Evolutionary conservation across 2,888 invertebrate species (phyloP).

Genomic region (Dynastes maya): DNA sequence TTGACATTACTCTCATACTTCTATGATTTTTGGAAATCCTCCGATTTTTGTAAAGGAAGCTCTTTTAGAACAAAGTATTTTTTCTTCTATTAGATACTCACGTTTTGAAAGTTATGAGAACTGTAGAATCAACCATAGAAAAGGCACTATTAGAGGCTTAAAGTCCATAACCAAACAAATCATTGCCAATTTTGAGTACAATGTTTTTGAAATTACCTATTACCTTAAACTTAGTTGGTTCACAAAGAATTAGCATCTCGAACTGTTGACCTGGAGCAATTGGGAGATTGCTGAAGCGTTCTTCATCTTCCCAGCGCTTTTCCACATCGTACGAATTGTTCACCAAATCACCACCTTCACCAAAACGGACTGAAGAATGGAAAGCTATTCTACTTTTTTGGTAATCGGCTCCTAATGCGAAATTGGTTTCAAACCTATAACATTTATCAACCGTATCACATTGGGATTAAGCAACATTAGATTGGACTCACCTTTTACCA

Average conservation of each 20-base stretch:
- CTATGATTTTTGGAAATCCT: no score
- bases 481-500: conserved; percentile 36
- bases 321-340: conserved; percentile 38
- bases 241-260: conserved; percentile 40
- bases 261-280: conserved; percentile 26
- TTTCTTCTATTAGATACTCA: no score
- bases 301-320: conserved; percentile 28
- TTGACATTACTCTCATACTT: no score
- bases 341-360: conserved; percentile 33
- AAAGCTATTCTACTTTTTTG: conserved; percentile 39
- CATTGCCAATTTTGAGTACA: no score
- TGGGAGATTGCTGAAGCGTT: conserved; percentile 15
- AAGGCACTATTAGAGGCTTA: no score
- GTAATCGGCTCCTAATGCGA: conserved; percentile 34
- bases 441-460: background rate
- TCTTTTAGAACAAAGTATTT: no score
- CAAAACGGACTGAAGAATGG: conserved; percentile 34
- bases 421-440: conserved; percentile 41
- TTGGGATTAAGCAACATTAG: background rate
- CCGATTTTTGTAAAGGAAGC: no score
- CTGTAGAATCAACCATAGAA: no score
- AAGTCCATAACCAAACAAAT: no score
- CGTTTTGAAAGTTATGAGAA: no score
- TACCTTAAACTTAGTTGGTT: conserved; percentile 39
- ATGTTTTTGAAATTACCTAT: no score